Evolutionary conservation across 2,113 vertebrate species (phyloP).

Genomic region (Ranitomeya variabilis): DNA sequence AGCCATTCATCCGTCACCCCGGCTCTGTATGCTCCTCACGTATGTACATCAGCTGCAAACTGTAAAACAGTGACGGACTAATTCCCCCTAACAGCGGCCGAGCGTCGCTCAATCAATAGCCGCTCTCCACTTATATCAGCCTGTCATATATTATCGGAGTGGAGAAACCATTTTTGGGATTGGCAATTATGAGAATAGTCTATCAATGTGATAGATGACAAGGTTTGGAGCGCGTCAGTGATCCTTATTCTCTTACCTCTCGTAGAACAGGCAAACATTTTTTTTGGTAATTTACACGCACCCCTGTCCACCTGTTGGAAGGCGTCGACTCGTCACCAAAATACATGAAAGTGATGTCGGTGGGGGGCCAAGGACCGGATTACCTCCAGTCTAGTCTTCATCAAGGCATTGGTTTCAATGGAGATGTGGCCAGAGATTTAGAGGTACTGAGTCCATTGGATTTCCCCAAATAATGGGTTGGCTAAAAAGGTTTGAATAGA

Average conservation of each 20-base stretch:
- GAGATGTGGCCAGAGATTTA: not conserved
- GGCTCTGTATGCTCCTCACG: slow-evolving; percentile 7
- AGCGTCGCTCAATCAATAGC: not conserved
- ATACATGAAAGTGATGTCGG: no score
- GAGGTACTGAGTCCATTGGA: not conserved
- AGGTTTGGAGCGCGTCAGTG: not conserved
- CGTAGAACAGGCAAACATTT: not conserved
- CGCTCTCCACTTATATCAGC: not conserved
- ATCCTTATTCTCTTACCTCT: not conserved
- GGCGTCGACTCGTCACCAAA: no score
- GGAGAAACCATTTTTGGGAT: not conserved
- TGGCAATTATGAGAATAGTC: not conserved
- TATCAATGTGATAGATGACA: not conserved
- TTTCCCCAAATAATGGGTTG: not conserved
- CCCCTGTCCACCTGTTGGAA: no score
- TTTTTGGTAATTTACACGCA: no score
- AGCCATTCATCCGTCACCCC: not conserved
- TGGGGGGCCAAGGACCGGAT: not conserved
- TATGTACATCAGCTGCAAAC: slow-evolving; percentile 27
- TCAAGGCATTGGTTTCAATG: not conserved
- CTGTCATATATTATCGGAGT: not conserved
- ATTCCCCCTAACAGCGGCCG: not conserved
- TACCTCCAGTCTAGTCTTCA: not conserved
- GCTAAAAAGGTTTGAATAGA: no score
- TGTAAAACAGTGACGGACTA: not conserved